Conservation (phyloP, 53 echinoderm and acorn worm genomes). For the Zoroaster sp. region DNA sequence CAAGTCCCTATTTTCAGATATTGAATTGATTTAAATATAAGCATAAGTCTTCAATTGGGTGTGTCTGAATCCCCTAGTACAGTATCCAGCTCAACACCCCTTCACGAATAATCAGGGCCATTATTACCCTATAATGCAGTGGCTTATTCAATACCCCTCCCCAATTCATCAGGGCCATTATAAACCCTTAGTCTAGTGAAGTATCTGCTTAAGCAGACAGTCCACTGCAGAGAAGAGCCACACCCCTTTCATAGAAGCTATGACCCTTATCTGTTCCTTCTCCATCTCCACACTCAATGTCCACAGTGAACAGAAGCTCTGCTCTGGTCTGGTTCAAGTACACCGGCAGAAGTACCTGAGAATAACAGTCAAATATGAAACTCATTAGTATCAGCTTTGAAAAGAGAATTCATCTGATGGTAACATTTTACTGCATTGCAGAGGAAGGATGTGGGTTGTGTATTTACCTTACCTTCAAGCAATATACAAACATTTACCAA, state of each 20-base stretch:
- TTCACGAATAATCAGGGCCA: too few species aligned
- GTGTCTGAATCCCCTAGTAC: too few species aligned
- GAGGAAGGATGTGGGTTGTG: too few species aligned
- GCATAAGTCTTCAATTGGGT: too few species aligned
- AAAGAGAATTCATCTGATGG: neutral
- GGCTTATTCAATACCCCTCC: neutral
- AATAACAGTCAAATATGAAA: neutral
- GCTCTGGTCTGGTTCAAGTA: slow-evolving; percentile 98
- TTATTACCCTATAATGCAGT: too few species aligned
- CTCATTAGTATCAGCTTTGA: neutral
- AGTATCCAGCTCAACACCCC: too few species aligned
- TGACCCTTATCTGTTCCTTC: slow-evolving; percentile 67
- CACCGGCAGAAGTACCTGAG: slow-evolving; percentile 89
- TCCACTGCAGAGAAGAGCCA: slow-evolving; percentile 89
- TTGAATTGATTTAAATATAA: too few species aligned
- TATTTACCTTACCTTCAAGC: too few species aligned
- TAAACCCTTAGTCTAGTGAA: neutral
- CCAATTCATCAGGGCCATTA: neutral
- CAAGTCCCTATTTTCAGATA: too few species aligned
- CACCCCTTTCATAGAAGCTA: slow-evolving; percentile 97
- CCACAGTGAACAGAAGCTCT: slow-evolving; percentile 92
- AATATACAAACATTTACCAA: too few species aligned
- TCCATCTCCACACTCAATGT: slow-evolving; percentile 69
- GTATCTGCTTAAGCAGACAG: slow-evolving; percentile 69
- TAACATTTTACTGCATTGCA: neutral